phyloP scores from a whole-genome alignment of 1,140 invertebrate genomes.

The Drosophila rhopaloa region DNA sequence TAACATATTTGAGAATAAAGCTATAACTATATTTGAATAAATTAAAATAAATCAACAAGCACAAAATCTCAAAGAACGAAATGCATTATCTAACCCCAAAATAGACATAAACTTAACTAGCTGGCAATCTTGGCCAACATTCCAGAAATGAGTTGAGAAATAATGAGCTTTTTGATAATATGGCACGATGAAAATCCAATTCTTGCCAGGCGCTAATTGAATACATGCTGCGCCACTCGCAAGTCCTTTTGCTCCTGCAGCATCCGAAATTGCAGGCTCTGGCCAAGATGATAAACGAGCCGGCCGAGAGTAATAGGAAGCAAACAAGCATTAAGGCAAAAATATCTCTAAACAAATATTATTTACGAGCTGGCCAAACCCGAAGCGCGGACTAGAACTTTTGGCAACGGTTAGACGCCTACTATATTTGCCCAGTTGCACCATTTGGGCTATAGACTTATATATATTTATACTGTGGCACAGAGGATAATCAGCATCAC shows the following conservation, averaged over 20 bases:
- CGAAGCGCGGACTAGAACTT: conserved; percentile 24
- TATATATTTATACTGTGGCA: conserved; percentile 53
- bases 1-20: no score
- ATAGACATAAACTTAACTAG: neutral
- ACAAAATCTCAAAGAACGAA: no score
- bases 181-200: conserved; percentile 50
- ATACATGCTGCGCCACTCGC: conserved; percentile 65
- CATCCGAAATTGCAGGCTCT: conserved; percentile 47
- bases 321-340: conserved; percentile 73
- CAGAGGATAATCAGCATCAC: conserved; percentile 70
- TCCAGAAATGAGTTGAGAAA: conserved; percentile 19
- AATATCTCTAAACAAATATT: conserved; percentile 75
- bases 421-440: conserved; percentile 41
- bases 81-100: no score
- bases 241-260: conserved; percentile 36
- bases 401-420: conserved; percentile 63
- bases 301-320: conserved; percentile 60
- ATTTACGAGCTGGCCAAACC: conserved; percentile 57
- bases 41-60: no score
- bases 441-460: conserved; percentile 10
- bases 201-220: conserved; percentile 69
- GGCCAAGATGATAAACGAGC: conserved; percentile 68
- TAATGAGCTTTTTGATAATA: conserved; percentile 51
- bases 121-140: conserved; percentile 1
- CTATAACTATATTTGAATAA: no score